phyloP scores from a whole-genome alignment of 1,140 invertebrate genomes.

The Araneus ventricosus region DNA sequence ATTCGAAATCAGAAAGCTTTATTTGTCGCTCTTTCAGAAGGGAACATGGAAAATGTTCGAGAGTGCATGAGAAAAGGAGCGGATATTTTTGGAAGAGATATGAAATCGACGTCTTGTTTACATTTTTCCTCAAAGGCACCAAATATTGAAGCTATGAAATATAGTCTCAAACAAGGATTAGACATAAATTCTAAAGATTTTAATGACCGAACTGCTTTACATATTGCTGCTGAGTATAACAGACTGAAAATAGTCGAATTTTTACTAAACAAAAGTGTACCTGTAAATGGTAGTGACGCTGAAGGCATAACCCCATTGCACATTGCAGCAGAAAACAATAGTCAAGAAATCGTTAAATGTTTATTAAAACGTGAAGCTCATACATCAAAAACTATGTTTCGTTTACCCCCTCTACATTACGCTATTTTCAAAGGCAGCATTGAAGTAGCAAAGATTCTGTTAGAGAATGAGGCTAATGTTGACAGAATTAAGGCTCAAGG shows the following conservation, averaged over 20 bases:
- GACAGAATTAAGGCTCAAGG: background rate
- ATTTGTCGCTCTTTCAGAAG: background rate
- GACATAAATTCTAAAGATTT: slow-evolving; percentile 87
- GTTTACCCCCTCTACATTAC: background rate
- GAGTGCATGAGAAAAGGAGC: background rate
- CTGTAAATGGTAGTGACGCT: background rate
- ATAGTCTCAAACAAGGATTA: slow-evolving; percentile 48
- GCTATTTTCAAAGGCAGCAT: background rate
- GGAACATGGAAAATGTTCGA: background rate
- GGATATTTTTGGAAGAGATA: slow-evolving; percentile 29
- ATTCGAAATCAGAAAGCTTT: background rate
- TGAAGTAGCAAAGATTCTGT: background rate
- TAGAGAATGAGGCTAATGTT: background rate
- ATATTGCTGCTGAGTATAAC: background rate
- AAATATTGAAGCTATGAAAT: background rate
- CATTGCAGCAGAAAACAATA: background rate
- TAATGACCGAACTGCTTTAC: slow-evolving; percentile 80
- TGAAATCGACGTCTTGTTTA: background rate
- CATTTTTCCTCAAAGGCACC: slow-evolving; percentile 78
- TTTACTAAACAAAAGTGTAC: slow-evolving; percentile 82
- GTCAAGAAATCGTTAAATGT: background rate
- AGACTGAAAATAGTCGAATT: slow-evolving; percentile 81
- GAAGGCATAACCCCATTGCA: background rate
- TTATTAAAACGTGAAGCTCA: background rate
- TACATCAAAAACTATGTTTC: background rate